These are phyloP conservation scores for Australoheros facetus DNA, from an alignment of 2,797 vertebrate genomes.

Conservation along the genomic window DNA sequence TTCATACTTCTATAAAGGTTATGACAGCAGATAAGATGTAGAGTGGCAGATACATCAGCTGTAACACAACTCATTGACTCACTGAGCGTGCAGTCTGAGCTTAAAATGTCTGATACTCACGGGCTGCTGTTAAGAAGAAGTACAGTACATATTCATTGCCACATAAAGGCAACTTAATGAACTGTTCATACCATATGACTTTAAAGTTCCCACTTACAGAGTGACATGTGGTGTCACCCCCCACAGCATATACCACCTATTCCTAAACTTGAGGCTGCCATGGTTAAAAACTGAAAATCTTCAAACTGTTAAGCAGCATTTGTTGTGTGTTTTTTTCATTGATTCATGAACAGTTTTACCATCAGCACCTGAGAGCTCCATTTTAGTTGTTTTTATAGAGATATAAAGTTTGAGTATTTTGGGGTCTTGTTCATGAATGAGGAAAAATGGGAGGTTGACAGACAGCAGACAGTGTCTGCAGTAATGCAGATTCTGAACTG, in stretches of 20 bases:
- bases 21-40: constrained; percentile 2
- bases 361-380: background rate
- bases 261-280: background rate
- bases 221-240: background rate
- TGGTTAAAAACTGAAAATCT: background rate
- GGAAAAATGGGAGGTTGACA: background rate
- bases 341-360: background rate
- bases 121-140: background rate
- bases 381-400: background rate
- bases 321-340: background rate
- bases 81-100: background rate
- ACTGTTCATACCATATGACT: background rate
- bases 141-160: background rate
- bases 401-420: background rate
- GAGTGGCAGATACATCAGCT: background rate
- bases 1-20: background rate
- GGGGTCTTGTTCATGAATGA: background rate
- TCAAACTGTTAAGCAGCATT: background rate
- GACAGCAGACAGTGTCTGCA: background rate
- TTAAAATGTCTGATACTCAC: background rate
- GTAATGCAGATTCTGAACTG: background rate
- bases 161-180: background rate
- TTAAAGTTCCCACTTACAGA: background rate
- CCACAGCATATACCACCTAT: background rate
- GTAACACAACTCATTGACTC: background rate